Conservation (phyloP, 2,113 vertebrate species). For the Mormyrus lacerda region DNA sequence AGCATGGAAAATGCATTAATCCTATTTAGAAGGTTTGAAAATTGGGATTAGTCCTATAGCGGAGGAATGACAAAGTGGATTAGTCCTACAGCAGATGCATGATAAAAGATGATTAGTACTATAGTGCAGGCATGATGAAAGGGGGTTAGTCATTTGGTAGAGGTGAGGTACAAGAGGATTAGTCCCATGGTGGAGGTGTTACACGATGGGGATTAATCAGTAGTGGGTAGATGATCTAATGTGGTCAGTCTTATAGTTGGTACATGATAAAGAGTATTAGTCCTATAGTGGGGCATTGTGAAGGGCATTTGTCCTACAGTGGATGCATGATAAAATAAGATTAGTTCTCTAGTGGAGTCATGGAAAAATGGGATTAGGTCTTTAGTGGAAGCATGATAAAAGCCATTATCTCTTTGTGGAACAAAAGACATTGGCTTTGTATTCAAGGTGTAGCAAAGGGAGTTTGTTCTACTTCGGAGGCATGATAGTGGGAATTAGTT, state of each 20-base stretch:
- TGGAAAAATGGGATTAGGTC: not conserved
- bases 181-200: not conserved
- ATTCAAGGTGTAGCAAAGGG: not conserved
- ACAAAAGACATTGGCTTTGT: not conserved
- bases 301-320: not conserved
- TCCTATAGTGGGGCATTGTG: not conserved
- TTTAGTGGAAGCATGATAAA: not conserved
- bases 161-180: not conserved
- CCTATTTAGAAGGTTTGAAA: not conserved
- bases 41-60: not conserved
- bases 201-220: no score
- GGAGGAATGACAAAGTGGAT: not conserved
- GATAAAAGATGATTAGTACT: not conserved
- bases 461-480: not conserved
- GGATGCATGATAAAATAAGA: not conserved
- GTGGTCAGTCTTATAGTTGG: no score
- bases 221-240: no score
- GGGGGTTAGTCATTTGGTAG: not conserved
- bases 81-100: not conserved
- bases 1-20: not conserved
- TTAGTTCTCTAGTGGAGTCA: not conserved
- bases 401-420: not conserved
- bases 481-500: not conserved
- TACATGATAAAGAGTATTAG: not conserved
- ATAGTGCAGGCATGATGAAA: not conserved